Percentiles rank a stretch among this genome's conserved stretches.
Conservation (phyloP, 2,113 vertebrate genomes). For the Amphiprion percula region DNA sequence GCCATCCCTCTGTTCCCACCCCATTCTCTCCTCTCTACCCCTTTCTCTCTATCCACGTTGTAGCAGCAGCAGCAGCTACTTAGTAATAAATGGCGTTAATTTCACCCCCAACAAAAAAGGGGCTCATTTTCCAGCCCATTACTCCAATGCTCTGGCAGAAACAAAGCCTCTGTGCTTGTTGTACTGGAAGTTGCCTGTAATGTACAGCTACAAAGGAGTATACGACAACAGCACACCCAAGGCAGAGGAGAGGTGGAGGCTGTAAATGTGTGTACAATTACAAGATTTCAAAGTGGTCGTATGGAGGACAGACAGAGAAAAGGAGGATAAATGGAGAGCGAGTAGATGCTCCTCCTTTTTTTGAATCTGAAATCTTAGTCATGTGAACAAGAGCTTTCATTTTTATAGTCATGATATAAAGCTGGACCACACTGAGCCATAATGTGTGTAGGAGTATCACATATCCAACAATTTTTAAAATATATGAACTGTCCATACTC, state of each 20-base stretch:
- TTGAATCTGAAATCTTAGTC: constrained; percentile 14
- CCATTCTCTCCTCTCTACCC: background rate
- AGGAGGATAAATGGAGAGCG: background rate
- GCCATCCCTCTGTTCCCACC: constrained; percentile 14
- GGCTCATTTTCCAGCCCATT: constrained; percentile 82
- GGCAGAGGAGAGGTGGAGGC: constrained; percentile 5
- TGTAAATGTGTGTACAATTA: background rate
- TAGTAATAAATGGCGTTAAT: constrained; percentile 80
- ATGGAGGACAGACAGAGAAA: background rate
- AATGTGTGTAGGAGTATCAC: constrained; percentile 34
- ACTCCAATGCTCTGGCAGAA: constrained; percentile 66
- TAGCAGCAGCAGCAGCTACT: constrained; percentile 50
- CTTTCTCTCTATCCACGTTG: constrained; percentile 26
- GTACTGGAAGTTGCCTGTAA: constrained; percentile 58
- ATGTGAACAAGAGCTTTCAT: background rate
- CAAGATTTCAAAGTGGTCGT: constrained; percentile 27
- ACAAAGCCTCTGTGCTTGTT: constrained; percentile 59
- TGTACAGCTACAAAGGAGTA: constrained; percentile 54
- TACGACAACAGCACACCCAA: constrained; percentile 35
- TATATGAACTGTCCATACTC: constrained; percentile 30
- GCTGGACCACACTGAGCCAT: background rate
- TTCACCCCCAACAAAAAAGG: constrained; percentile 63
- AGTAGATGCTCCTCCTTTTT: background rate
- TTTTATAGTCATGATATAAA: constrained; percentile 32
- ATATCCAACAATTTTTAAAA: constrained; percentile 35